A percentile compares a stretch with the other conserved stretches of the same genome.
Conservation (phyloP, 2,113 vertebrate species). For the Strix aluco region DNA sequence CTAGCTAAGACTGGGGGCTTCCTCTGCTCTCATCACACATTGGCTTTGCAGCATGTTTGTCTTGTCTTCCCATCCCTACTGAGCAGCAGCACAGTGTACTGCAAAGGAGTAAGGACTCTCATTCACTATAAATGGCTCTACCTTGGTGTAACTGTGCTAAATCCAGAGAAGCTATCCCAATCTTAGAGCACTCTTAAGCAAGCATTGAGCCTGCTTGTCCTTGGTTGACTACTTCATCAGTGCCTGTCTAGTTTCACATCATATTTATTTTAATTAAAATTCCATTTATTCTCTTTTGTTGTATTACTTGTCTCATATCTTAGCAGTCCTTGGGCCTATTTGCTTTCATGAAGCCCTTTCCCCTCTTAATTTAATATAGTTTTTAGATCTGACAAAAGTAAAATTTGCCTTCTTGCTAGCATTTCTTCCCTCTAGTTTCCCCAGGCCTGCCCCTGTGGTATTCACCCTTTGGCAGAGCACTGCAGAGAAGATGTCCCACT, state of each 20-base stretch:
- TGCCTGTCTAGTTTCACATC: neutral
- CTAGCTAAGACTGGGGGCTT: neutral
- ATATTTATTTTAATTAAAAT: neutral
- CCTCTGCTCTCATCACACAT: neutral
- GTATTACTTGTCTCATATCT: neutral
- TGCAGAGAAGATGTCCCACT: neutral
- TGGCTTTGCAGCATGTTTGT: neutral
- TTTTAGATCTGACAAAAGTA: neutral
- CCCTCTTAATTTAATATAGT: neutral
- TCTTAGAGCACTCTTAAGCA: neutral
- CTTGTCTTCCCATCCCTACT: neutral
- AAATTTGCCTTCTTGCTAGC: neutral
- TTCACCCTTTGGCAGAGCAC: neutral
- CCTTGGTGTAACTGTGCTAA: neutral
- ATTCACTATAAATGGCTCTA: neutral
- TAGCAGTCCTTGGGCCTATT: neutral
- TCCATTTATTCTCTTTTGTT: neutral
- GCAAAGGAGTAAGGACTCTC: neutral
- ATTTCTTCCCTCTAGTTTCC: neutral
- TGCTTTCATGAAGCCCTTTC: neutral
- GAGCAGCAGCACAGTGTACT: accelerated
- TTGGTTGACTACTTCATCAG: neutral
- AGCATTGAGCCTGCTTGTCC: neutral
- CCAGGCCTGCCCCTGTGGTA: neutral
- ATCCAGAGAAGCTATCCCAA: neutral